Evolutionary conservation across 2,113 vertebrate genomes (phyloP).

Genomic region (Percopsis transmontana): DNA sequence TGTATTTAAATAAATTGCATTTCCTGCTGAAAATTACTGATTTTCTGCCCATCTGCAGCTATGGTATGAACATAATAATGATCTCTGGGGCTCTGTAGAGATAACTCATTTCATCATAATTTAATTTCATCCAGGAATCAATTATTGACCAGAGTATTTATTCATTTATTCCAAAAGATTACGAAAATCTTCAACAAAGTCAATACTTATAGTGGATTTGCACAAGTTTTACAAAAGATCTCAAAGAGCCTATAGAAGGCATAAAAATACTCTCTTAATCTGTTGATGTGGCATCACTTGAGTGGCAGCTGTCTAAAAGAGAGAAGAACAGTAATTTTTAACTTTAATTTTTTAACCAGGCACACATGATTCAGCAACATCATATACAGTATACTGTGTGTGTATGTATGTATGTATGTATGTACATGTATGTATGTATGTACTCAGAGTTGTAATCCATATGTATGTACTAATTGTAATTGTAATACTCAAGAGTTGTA

Average conservation of each 20-base stretch:
- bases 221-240: constrained; percentile 3
- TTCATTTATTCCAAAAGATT: constrained; percentile 40
- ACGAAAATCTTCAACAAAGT: constrained; percentile 4
- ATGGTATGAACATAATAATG: too few species aligned
- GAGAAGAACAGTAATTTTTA: background rate
- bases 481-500: too few species aligned
- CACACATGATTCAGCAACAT: background rate
- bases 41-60: background rate
- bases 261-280: constrained; percentile 13
- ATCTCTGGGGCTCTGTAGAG: background rate
- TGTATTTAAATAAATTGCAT: too few species aligned
- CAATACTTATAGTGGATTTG: constrained; percentile 23
- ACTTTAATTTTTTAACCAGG: too few species aligned
- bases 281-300: constrained; percentile 11
- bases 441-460: too few species aligned
- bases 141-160: constrained; percentile 13
- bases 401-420: background rate
- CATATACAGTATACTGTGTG: too few species aligned
- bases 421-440: too few species aligned
- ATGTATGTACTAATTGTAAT: too few species aligned
- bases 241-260: constrained; percentile 2
- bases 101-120: background rate
- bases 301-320: constrained; percentile 48
- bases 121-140: constrained; percentile 17
- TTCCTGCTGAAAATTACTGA: too few species aligned